phyloP scores from a whole-genome alignment of 2,888 invertebrate genomes.

The Epistrophe grossulariae region DNA sequence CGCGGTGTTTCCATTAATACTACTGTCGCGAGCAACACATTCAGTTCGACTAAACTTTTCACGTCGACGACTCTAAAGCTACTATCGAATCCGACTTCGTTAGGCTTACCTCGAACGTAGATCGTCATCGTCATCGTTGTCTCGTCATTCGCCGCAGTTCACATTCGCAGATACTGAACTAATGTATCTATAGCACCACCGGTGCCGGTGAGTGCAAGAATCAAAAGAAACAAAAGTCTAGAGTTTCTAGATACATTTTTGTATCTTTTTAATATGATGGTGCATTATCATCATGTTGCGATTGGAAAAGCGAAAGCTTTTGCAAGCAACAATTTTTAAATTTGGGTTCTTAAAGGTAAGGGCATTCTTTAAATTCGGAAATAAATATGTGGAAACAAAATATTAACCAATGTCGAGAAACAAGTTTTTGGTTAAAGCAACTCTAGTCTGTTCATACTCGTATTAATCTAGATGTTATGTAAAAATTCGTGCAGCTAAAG shows the following conservation, averaged over 20 bases:
- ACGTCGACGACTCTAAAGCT: conserved; percentile 71
- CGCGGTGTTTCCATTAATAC: not conserved
- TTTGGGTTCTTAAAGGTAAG: too few relatives aligned
- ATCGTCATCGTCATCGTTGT: conserved; percentile 8
- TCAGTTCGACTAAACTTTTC: conserved; percentile 58
- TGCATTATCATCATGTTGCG: conserved; percentile 15
- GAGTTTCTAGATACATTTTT: conserved; percentile 3
- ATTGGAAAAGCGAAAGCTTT: conserved; percentile 12
- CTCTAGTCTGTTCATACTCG: too few relatives aligned
- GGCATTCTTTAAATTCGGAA: not conserved
- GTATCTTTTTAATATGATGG: not conserved
- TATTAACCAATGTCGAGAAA: too few relatives aligned
- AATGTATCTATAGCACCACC: conserved; percentile 1
- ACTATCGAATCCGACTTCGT: conserved; percentile 57
- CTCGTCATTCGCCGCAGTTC: conserved; percentile 29
- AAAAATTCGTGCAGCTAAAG: too few relatives aligned
- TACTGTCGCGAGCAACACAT: conserved; percentile 29
- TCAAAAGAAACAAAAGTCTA: conserved; percentile 31
- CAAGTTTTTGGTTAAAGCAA: too few relatives aligned
- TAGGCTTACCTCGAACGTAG: conserved; percentile 56
- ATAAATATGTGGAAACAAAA: not conserved
- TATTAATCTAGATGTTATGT: too few relatives aligned
- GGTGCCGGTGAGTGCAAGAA: not conserved
- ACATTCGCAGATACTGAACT: conserved; percentile 20
- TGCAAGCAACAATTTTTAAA: conserved; percentile 1